Percentiles rank a stretch among this genome's conserved stretches.
Conservation (phyloP, 30 jellyfish, hydroid and myxozoan species). For the Phacellophora camtschatica region DNA sequence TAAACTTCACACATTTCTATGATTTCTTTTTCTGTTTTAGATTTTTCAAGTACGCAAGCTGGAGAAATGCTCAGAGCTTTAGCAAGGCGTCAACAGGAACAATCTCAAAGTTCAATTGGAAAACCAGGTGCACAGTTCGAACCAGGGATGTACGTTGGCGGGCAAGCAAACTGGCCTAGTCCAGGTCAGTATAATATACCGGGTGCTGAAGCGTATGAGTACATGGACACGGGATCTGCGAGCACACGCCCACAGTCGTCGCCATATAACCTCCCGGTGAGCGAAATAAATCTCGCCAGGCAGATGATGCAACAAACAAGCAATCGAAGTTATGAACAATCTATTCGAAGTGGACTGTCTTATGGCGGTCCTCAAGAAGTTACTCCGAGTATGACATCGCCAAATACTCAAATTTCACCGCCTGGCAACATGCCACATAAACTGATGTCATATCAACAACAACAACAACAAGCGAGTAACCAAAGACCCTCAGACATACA, state of each 20-base stretch:
- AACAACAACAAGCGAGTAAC: conserved; percentile 42
- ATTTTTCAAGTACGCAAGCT: conserved; percentile 84
- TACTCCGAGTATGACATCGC: conserved; percentile 44
- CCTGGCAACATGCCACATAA: conserved; percentile 16
- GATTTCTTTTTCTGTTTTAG: not conserved
- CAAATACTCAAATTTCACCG: conserved; percentile 25
- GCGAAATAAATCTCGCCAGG: conserved; percentile 55
- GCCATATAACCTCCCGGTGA: conserved; percentile 58
- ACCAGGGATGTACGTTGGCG: conserved; percentile 34
- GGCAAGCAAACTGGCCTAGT: conserved; percentile 49
- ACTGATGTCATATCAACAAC: conserved; percentile 27
- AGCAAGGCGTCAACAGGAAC: conserved; percentile 95
- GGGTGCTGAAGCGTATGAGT: conserved; percentile 40
- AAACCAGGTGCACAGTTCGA: conserved; percentile 45
- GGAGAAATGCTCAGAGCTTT: conserved; percentile 88
- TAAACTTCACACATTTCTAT: not conserved
- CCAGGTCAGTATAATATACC: conserved; percentile 47
- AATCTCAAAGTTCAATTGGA: conserved; percentile 22
- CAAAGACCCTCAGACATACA: conserved; percentile 66
- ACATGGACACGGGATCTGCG: conserved; percentile 24
- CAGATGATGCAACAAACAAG: conserved; percentile 53
- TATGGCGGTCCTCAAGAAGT: conserved; percentile 38
- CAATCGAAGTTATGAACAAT: conserved; percentile 45
- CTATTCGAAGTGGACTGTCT: conserved; percentile 41
- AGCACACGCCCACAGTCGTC: conserved; percentile 51